Evolutionary conservation across 2,888 invertebrate genomes (phyloP).

Genomic region (Margaritifera margaritifera): DNA sequence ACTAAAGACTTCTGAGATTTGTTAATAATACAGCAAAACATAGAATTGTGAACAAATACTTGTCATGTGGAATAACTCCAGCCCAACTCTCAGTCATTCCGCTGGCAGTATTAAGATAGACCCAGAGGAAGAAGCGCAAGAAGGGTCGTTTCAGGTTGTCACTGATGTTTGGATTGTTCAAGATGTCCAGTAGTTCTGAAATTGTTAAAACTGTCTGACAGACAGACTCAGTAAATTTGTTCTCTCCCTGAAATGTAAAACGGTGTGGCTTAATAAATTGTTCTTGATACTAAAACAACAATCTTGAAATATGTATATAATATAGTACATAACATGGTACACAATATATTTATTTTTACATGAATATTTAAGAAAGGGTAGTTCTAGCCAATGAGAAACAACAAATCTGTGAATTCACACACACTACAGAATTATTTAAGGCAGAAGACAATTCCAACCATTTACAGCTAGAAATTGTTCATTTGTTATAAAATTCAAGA

Average conservation of each 20-base stretch:
- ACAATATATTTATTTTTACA: too few species aligned
- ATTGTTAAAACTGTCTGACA: conserved; percentile 66
- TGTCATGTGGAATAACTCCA: conserved; percentile 57
- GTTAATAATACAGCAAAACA: background rate
- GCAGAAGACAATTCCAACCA: too few species aligned
- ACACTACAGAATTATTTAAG: too few species aligned
- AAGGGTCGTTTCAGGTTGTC: conserved; percentile 61
- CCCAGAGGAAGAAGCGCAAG: conserved; percentile 61
- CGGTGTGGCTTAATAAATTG: background rate
- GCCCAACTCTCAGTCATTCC: conserved; percentile 60
- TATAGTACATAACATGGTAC: too few species aligned
- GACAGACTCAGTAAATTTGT: conserved; percentile 67
- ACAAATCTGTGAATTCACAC: too few species aligned
- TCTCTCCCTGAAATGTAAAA: conserved; percentile 54
- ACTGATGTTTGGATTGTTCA: conserved; percentile 49
- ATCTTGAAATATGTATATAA: background rate
- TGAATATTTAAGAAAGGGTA: too few species aligned
- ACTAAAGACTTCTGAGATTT: background rate
- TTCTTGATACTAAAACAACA: background rate
- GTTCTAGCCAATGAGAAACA: too few species aligned
- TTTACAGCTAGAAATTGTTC: too few species aligned
- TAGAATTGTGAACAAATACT: conserved; percentile 9
- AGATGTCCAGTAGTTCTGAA: conserved; percentile 57
- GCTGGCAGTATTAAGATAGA: conserved; percentile 63
- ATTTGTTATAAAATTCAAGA: too few species aligned